Percentiles rank a stretch among this genome's conserved stretches.
Evolutionary conservation across 2,888 invertebrate genomes (phyloP).

Genomic region (Pollenia amentaria): DNA sequence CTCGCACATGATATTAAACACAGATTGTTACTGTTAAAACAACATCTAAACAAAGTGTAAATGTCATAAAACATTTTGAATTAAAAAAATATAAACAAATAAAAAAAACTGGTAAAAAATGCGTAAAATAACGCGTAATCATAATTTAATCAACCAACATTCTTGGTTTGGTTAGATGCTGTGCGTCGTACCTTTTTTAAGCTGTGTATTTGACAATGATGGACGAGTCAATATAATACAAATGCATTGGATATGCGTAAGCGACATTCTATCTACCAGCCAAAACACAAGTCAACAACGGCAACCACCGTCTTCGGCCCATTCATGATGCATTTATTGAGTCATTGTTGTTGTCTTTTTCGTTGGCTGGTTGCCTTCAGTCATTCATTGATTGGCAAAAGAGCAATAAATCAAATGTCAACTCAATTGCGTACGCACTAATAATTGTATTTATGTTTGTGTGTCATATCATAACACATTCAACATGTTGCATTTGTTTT

Average conservation of each 20-base stretch:
- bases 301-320: background rate
- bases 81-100: conserved; percentile 11
- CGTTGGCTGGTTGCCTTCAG: conserved; percentile 40
- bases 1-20: background rate
- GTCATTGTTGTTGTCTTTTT: background rate
- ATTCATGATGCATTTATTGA: conserved; percentile 19
- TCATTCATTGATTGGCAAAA: conserved; percentile 66
- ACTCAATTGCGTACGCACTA: conserved; percentile 55
- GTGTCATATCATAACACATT: conserved; percentile 1
- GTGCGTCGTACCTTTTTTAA: conserved; percentile 20
- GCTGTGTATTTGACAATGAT: conserved; percentile 30
- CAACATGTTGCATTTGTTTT: conserved; percentile 48
- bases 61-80: conserved; percentile 68
- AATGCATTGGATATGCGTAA: background rate
- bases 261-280: conserved; percentile 37
- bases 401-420: conserved; percentile 72
- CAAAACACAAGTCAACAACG: conserved; percentile 11
- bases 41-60: conserved; percentile 69
- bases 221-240: conserved; percentile 36
- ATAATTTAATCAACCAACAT: conserved; percentile 51
- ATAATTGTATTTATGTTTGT: conserved; percentile 1
- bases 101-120: conserved; percentile 49
- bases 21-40: conserved; percentile 43
- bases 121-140: conserved; percentile 68
- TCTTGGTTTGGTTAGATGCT: background rate